These are phyloP conservation scores for Callocephalon fimbriatum DNA, from an alignment of 2,113 vertebrate species.

Conservation along the genomic window DNA sequence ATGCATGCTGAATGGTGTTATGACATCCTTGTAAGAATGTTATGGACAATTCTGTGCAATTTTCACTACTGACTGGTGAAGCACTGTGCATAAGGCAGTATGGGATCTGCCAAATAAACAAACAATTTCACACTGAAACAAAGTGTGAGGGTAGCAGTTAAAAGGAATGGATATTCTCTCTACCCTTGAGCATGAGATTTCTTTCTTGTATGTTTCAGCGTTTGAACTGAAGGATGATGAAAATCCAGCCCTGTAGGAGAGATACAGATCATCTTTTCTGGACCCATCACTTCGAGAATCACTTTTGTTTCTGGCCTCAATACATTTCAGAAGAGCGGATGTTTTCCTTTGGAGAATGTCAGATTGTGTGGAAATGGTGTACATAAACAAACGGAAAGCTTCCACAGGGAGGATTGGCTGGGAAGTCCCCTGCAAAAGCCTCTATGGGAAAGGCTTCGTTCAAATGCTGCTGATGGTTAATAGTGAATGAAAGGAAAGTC, in stretches of 20 bases:
- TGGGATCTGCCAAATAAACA: not conserved
- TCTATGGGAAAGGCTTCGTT: not conserved
- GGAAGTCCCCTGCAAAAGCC: not conserved
- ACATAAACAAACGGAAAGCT: not conserved
- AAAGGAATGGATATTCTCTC: not conserved
- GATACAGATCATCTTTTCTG: not conserved
- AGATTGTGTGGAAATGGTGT: not conserved
- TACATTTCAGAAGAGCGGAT: not conserved
- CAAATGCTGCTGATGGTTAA: not conserved
- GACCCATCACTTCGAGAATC: not conserved
- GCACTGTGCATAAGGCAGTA: not conserved
- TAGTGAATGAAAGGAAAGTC: not conserved
- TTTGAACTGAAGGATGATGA: not conserved
- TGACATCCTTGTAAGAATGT: not conserved
- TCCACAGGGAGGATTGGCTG: not conserved
- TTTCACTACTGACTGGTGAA: not conserved
- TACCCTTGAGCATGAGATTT: not conserved
- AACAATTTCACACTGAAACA: not conserved
- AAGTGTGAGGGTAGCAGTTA: not conserved
- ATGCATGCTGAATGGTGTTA: not conserved
- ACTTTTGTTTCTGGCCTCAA: not conserved
- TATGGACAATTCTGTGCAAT: not conserved
- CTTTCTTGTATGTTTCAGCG: not conserved
- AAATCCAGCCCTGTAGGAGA: not conserved
- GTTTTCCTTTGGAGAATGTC: not conserved